Evolutionary conservation across 2,888 invertebrate species (phyloP).

Genomic region (Cryptosula pallasiana): DNA sequence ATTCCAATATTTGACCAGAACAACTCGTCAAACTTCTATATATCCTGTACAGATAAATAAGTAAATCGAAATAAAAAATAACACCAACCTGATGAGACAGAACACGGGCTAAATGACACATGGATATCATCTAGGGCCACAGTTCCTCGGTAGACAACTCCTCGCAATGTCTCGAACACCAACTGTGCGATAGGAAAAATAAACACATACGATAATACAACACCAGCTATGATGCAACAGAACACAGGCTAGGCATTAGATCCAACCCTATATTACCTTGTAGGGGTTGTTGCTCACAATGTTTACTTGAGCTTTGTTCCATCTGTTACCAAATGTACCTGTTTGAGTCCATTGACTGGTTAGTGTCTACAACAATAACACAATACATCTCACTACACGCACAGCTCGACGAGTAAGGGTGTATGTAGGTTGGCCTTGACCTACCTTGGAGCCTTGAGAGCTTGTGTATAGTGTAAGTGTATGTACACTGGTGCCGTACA

Average conservation of each 20-base stretch:
- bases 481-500: constrained; percentile 28
- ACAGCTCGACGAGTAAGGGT: too few species aligned
- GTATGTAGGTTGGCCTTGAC: too few species aligned
- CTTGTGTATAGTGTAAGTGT: constrained; percentile 26
- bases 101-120: constrained; percentile 29
- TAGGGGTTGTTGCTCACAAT: constrained; percentile 27
- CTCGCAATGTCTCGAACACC: constrained; percentile 38
- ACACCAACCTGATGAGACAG: neutral
- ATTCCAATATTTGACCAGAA: too few species aligned
- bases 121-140: constrained; percentile 47
- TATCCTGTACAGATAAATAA: too few species aligned
- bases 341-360: constrained; percentile 8
- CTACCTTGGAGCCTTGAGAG: constrained; percentile 17
- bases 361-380: too few species aligned
- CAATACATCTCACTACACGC: too few species aligned
- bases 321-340: constrained; percentile 36
- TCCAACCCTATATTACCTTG: too few species aligned
- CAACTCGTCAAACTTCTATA: too few species aligned
- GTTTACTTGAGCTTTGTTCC: constrained; percentile 34
- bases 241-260: too few species aligned
- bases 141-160: constrained; percentile 34
- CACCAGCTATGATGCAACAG: neutral
- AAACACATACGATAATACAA: neutral
- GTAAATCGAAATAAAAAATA: too few species aligned
- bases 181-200: neutral